Evolutionary conservation across 2,888 invertebrate species (phyloP).

Genomic region (Coleophora flavipennella): DNA sequence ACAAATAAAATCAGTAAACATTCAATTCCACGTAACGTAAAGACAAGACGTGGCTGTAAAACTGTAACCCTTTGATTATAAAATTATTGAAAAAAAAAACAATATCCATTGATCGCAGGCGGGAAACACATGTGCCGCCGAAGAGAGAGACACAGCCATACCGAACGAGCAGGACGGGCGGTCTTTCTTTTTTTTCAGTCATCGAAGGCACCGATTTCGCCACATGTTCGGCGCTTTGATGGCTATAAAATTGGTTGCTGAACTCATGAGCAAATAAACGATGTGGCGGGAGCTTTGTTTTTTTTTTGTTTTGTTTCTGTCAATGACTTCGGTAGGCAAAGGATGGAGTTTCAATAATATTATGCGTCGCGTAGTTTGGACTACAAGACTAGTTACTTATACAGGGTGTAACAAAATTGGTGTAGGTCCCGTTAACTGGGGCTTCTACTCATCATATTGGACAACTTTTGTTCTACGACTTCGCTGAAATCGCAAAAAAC

Average conservation of each 20-base stretch:
- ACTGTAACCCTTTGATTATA: conserved; percentile 1
- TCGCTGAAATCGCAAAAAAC: too few species aligned
- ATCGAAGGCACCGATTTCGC: conserved; percentile 49
- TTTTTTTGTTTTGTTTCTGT: conserved; percentile 4
- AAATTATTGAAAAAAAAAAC: conserved; percentile 35
- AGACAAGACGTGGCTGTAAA: neutral
- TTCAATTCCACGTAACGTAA: conserved; percentile 1
- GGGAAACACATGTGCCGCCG: conserved; percentile 48
- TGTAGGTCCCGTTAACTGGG: too few species aligned
- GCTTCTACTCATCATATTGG: too few species aligned
- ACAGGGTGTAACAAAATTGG: too few species aligned
- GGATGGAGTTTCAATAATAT: conserved; percentile 3
- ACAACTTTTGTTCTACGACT: too few species aligned
- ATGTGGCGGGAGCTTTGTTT: conserved; percentile 12
- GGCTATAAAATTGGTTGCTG: conserved; percentile 33
- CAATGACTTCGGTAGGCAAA: conserved; percentile 10
- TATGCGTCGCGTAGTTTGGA: too few species aligned
- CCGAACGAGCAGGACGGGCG: conserved; percentile 23
- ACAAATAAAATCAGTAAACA: too few species aligned
- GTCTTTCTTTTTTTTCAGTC: conserved; percentile 33
- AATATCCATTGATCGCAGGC: conserved; percentile 51
- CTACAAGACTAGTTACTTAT: too few species aligned
- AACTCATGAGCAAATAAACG: conserved; percentile 19
- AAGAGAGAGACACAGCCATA: conserved; percentile 32
- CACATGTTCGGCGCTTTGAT: conserved; percentile 40